Conservation (phyloP, 2,113 vertebrate species). For the Poecilia latipinna region DNA sequence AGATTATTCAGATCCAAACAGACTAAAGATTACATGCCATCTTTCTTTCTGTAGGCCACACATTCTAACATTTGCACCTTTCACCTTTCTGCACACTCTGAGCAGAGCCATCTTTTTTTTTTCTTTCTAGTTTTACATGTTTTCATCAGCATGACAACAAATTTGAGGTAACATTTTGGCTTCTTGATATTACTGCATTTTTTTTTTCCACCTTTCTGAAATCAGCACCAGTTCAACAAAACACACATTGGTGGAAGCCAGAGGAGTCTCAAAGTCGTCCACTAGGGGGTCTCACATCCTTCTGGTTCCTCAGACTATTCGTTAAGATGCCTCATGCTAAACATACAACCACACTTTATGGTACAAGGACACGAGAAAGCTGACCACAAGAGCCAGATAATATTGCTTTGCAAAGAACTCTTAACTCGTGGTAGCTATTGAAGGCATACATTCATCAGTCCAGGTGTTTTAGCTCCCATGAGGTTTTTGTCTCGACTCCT, state of each 20-base stretch:
- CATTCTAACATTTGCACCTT: neutral
- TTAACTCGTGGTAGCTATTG: neutral
- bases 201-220: neutral
- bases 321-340: neutral
- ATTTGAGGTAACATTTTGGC: constrained; percentile 9
- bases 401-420: neutral
- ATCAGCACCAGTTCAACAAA: constrained; percentile 3
- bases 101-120: neutral
- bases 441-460: constrained; percentile 14
- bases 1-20: too few species aligned
- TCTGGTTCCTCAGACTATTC: neutral
- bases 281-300: neutral
- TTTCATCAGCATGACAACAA: neutral
- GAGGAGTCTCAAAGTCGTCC: neutral
- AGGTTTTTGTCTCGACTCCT: constrained; percentile 61
- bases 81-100: neutral
- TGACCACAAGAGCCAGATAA: too few species aligned
- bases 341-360: neutral
- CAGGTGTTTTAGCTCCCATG: constrained; percentile 30
- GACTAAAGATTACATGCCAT: too few species aligned
- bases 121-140: too few species aligned
- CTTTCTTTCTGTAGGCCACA: too few species aligned
- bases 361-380: neutral
- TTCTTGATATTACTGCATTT: constrained; percentile 30
- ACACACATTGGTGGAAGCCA: constrained; percentile 7